Base-by-base conservation (phyloP, 2,888 invertebrate species). In the Mythimna loreyi region DNA sequence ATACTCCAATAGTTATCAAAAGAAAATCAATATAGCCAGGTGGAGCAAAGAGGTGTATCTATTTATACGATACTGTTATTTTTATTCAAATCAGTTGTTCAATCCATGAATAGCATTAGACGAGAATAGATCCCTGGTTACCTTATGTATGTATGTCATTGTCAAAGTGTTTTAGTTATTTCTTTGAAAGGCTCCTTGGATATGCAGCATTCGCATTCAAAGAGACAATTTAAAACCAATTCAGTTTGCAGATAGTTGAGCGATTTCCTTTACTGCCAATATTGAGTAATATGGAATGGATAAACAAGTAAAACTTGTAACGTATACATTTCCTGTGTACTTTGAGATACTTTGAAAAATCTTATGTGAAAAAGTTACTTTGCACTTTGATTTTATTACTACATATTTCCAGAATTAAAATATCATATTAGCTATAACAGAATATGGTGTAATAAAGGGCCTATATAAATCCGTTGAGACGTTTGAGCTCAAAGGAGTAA, bases 161-260 rank as follows among this genome's bases (percentile, higher is more conserved):
- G 49, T 58, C 33, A 30, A 63, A 47, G n/a, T 28, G n/a, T 53
- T 64, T 47, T 52, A 56, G 21, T 43, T 57, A 43, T 57, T 52
- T 57, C 33, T 52, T 49, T 66, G 53, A 43, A 25, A 72, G 25
- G 28, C 33, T 66, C 58, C 52, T 67, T 59, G 53, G 45, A 36
- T 67, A 60, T 63, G 47, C 66, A 72, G 59, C 56, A 66, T 53
- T 30, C 63, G 13, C 28, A 25, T 16, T 16, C 16, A 19, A 19
- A 56, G 13, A 58, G 59, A 62, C 52, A 70, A 63, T 82, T 67
- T 66, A 50, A 67, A 75, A 67, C 59, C 60, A 72, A 67, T 73
- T 81, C 65, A 71, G 61, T 74, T 75, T 67, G 33, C 50, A 55
- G 30, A 30, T 33, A 64, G 61, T 52, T 67, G 52, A 64, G 47